phyloP scores from a whole-genome alignment of 1,140 invertebrate species.

The Hyphantria cunea region DNA sequence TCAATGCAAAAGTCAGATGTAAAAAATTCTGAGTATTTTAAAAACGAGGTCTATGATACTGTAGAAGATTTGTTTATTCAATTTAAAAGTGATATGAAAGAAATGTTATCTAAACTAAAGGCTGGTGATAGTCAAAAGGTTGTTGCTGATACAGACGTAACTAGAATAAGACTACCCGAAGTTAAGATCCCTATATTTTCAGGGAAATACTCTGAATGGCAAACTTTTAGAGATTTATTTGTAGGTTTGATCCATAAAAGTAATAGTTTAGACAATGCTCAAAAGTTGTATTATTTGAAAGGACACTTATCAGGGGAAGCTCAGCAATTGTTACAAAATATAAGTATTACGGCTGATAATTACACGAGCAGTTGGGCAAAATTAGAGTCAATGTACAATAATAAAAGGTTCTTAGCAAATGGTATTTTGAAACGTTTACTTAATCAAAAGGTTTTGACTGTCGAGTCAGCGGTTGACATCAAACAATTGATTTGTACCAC shows the following conservation, averaged over 20 bases:
- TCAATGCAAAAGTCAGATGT: neutral
- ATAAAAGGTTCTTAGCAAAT: constrained; percentile 1
- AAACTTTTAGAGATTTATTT: constrained; percentile 1
- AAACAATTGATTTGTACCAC: neutral
- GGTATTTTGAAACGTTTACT: neutral
- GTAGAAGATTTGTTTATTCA: neutral
- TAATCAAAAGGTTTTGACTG: neutral
- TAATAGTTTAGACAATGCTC: neutral
- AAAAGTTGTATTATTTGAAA: neutral
- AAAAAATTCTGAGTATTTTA: neutral
- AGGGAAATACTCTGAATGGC: neutral
- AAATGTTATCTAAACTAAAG: neutral
- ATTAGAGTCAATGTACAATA: neutral
- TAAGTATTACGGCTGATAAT: neutral
- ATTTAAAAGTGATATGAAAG: neutral
- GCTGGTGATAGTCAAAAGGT: neutral
- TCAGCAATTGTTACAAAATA: neutral
- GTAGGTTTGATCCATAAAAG: neutral
- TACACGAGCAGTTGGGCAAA: neutral
- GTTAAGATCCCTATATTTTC: constrained; percentile 2
- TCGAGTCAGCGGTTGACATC: neutral
- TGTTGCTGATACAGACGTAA: neutral
- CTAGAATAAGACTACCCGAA: neutral
- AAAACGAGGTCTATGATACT: neutral
- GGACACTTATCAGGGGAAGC: neutral